These are phyloP conservation scores for Eudasyphora cyanicolor DNA, from an alignment of 2,888 invertebrate genomes.

Conservation along the genomic window DNA sequence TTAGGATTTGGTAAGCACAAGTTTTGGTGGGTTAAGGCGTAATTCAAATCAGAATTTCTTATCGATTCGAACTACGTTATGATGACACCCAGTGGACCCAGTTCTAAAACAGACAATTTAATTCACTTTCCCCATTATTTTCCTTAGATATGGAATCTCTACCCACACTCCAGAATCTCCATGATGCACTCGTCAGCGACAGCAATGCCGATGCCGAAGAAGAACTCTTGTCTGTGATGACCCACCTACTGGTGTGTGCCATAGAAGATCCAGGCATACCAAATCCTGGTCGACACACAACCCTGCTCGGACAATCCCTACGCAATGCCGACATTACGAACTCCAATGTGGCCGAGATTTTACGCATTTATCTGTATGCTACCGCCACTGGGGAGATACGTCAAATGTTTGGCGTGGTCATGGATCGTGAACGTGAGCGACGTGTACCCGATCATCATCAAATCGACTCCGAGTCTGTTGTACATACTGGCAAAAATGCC, in stretches of 20 bases:
- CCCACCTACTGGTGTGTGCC: slow-evolving; percentile 93
- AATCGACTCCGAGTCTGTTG: slow-evolving; percentile 84
- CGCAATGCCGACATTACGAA: slow-evolving; percentile 94
- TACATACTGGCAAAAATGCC: slow-evolving; percentile 87
- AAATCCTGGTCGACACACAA: slow-evolving; percentile 93
- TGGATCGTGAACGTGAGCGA: slow-evolving; percentile 90
- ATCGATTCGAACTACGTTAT: too few relatives aligned
- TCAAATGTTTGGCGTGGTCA: slow-evolving; percentile 88
- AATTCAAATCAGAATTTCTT: too few relatives aligned
- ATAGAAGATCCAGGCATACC: slow-evolving; percentile 97
- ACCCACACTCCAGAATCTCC: slow-evolving; percentile 92
- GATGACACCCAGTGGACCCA: too few relatives aligned
- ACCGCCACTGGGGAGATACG: slow-evolving; percentile 93
- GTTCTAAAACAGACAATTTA: slow-evolving; percentile 16
- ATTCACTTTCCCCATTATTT: background rate
- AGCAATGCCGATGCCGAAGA: slow-evolving; percentile 90
- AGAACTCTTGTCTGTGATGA: slow-evolving; percentile 92
- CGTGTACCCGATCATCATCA: slow-evolving; percentile 92
- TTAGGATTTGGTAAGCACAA: slow-evolving; percentile 93
- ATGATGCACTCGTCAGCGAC: slow-evolving; percentile 88
- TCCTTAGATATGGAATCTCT: slow-evolving; percentile 89
- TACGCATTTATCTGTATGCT: slow-evolving; percentile 94
- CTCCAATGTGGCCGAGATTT: slow-evolving; percentile 93
- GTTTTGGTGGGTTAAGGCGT: too few relatives aligned
- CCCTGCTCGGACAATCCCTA: slow-evolving; percentile 93